Evolutionary conservation across 2,888 invertebrate species (phyloP).

Genomic region (Mycalesis mineus): DNA sequence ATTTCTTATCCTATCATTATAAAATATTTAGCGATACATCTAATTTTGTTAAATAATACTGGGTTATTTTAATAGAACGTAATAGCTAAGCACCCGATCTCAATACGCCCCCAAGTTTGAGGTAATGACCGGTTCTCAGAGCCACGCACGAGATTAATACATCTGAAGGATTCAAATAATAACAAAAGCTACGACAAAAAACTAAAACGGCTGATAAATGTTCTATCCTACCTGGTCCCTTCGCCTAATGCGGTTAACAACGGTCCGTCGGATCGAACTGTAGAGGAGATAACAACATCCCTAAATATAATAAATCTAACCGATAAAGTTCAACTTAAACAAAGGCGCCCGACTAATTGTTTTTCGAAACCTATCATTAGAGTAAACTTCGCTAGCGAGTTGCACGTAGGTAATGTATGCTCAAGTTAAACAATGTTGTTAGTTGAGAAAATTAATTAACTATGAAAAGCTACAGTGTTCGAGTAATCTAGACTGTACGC

Average conservation of each 20-base stretch:
- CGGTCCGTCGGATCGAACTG: slow-evolving; percentile 50
- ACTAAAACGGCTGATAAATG: slow-evolving; percentile 71
- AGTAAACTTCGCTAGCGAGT: slow-evolving; percentile 48
- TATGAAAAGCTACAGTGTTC: slow-evolving; percentile 30
- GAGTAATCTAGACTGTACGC: slow-evolving; percentile 26
- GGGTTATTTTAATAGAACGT: slow-evolving; percentile 73
- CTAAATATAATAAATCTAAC: slow-evolving; percentile 74
- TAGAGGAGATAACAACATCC: slow-evolving; percentile 61
- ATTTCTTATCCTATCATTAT: slow-evolving; percentile 55
- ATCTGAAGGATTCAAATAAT: slow-evolving; percentile 69
- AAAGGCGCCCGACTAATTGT: slow-evolving; percentile 68
- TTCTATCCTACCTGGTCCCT: slow-evolving; percentile 62
- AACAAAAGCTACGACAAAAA: slow-evolving; percentile 72
- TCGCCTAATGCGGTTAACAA: slow-evolving; percentile 46
- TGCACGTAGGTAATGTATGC: slow-evolving; percentile 23
- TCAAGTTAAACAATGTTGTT: slow-evolving; percentile 30
- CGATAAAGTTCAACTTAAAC: slow-evolving; percentile 63
- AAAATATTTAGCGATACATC: slow-evolving; percentile 77
- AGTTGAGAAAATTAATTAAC: slow-evolving; percentile 35
- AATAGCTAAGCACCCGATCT: slow-evolving; percentile 75
- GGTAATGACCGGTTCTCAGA: slow-evolving; percentile 71
- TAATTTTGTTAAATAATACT: slow-evolving; percentile 74
- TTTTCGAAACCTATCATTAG: slow-evolving; percentile 65
- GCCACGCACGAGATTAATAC: slow-evolving; percentile 74
- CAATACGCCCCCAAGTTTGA: slow-evolving; percentile 73